Base-by-base conservation (phyloP, 2,888 invertebrate species). In the Stenurella melanura region DNA sequence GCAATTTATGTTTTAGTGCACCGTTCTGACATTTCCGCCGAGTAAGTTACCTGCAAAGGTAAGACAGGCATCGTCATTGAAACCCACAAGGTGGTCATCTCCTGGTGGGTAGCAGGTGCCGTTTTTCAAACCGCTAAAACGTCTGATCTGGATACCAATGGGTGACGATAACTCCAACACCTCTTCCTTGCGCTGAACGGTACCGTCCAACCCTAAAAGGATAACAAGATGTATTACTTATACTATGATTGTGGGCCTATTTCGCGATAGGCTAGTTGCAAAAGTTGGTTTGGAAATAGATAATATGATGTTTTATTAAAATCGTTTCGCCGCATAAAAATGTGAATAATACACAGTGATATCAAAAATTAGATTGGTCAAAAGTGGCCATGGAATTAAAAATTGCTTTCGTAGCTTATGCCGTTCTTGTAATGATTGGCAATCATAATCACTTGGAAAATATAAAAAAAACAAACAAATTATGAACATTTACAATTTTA, bases 1-100 rank as follows among this genome's bases (percentile, higher is more conserved):
- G 78, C 76, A 75, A 77, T 79, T 79, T 79, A 79, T 79, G 78
- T 75, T 69, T 73, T 57, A 50, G 64, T 63, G 38, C 68, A 73
- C 21, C 15, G 61, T 30, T 11, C 78, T 73, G 74, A 77, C 78
- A 77, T 77, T 77, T 79, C 75, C 79, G 76, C 71, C 73, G 70
- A 71, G 64, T 64, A 66, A 56, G 61, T 73, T 66, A 72, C 78
- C 69, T 19, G 73, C 69, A 64, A 74, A 42, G 77, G 71, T 26
- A 68, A 68, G 74, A 70, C 72, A 9, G 61, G 26, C 26, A 61
- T 63, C 73, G 67, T 74, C 74, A 66, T 72, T 64, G 18, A 26
- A 64, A 58, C 75, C 75, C 72, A 75, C 75, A 66, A 58, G 57
- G 42, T 60, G 73, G 74, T 68, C 74, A 69, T 69, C 75, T 78